Base-by-base conservation (phyloP, 2,888 invertebrate species). In the Embidobia sp. region DNA sequence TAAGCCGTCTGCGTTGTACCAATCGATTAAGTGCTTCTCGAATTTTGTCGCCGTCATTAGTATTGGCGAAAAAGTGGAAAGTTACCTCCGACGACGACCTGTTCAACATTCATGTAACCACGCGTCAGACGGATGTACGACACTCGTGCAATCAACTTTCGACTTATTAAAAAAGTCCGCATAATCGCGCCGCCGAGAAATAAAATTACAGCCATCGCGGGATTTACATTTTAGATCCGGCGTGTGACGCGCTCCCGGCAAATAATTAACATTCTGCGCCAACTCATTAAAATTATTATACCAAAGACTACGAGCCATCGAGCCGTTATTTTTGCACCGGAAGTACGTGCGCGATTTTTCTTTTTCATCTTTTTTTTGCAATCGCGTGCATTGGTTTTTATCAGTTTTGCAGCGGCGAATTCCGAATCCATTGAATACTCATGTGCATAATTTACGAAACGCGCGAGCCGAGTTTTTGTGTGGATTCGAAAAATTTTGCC, bases 1-100 rank as follows among this genome's bases (percentile, higher is more conserved):
- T 92, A 57, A 93, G 90, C 18, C 92, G 91, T 33, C 92, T 92
- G 29, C 91, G 90, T 80, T 93, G 92, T 40, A 93, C 92, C 90
- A 93, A 91, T 78, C 91, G 90, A 77, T 91, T 92, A 26, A 93
- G 90, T 57, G 92, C 91, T 64, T 91, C 90, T 64, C 91, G 90
- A 69, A 92, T 90, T 81, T 90, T 90, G 79, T 90, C 91, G n/a
- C 91, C 91, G 44, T 92, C 92, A 44, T 88, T 90, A 67, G 91
- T 90, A 55, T 88, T 87, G n/a, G 90, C 91, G 77, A 91, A 90
- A 82, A 90, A 90, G 76, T 90, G 87, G 81, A 90, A 90, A 19
- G 86, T 87, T 46, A 90, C 87, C 74, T 90, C 90, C 27, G 86
- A 82, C 8, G 85, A 84, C 10, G 85, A 83, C 63, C 89, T 89